These are phyloP conservation scores for Periophthalmodon schlosseri DNA, from an alignment of 2,113 vertebrate genomes.

Conservation along the genomic window DNA sequence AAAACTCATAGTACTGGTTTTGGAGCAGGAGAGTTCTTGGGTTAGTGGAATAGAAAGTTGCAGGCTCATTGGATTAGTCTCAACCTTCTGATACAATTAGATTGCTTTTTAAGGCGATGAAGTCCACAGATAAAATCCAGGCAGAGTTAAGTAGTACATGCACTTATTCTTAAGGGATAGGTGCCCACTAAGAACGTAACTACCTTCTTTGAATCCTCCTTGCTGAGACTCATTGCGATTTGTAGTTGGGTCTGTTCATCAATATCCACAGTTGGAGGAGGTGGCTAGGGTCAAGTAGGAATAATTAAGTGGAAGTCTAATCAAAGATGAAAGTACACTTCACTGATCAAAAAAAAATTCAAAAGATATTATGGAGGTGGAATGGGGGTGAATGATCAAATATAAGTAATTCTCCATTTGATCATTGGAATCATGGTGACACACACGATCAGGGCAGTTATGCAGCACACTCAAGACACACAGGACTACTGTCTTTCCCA, in stretches of 20 bases:
- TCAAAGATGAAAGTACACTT: constrained; percentile 25
- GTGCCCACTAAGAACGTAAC: constrained; percentile 26
- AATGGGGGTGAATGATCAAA: constrained; percentile 9
- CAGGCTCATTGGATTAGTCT: constrained; percentile 35
- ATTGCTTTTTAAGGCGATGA: constrained; percentile 15
- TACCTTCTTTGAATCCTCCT: constrained; percentile 93
- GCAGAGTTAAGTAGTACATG: constrained; percentile 36
- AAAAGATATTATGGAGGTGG: background rate
- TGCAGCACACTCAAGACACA: constrained; percentile 10
- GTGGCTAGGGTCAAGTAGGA: constrained; percentile 66
- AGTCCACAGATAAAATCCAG: constrained; percentile 14
- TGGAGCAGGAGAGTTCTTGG: constrained; percentile 27
- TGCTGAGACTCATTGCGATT: constrained; percentile 91
- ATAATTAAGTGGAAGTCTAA: constrained; percentile 42
- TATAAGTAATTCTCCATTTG: background rate
- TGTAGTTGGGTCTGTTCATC: constrained; percentile 94
- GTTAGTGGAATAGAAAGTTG: constrained; percentile 58
- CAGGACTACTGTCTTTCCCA: constrained; percentile 36
- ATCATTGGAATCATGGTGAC: background rate
- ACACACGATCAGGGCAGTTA: background rate
- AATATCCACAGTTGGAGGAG: constrained; percentile 76
- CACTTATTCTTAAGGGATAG: constrained; percentile 20
- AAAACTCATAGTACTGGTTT: constrained; percentile 15
- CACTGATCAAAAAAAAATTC: background rate
- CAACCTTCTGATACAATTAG: constrained; percentile 15